Percentiles rank a stretch among this genome's conserved stretches.
Conservation (phyloP, 2,888 invertebrate species). For the Drosophila rubida region DNA sequence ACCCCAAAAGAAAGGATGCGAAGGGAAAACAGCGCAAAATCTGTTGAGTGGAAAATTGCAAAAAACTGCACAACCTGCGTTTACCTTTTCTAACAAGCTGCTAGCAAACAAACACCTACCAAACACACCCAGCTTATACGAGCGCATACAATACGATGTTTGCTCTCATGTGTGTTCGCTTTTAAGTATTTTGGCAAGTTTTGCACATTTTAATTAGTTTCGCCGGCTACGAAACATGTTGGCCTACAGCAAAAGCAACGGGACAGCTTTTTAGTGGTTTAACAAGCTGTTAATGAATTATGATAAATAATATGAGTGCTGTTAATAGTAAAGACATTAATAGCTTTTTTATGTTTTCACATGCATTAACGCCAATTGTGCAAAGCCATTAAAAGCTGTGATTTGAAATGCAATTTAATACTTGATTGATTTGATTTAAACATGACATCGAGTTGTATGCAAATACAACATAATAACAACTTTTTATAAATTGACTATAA, state of each 20-base stretch:
- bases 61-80: slow-evolving; percentile 67
- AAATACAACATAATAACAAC: no score
- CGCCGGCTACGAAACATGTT: slow-evolving; percentile 37
- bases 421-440: no score
- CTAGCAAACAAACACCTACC: slow-evolving; percentile 30
- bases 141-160: background rate
- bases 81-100: slow-evolving; percentile 43
- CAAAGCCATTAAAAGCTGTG: no score
- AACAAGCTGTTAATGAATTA: background rate
- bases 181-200: slow-evolving; percentile 72
- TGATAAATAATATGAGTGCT: background rate
- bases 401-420: no score
- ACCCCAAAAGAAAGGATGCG: slow-evolving; percentile 1
- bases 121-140: background rate
- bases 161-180: slow-evolving; percentile 41
- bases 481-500: no score
- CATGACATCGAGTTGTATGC: no score
- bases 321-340: no score
- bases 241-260: slow-evolving; percentile 15
- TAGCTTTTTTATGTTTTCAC: no score
- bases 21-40: slow-evolving; percentile 36
- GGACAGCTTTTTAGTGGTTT: slow-evolving; percentile 3
- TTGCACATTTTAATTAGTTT: slow-evolving; percentile 80
- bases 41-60: slow-evolving; percentile 76
- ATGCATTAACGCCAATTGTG: no score